Base-by-base conservation (phyloP, 2,113 vertebrate species). In the Passer montanus region DNA sequence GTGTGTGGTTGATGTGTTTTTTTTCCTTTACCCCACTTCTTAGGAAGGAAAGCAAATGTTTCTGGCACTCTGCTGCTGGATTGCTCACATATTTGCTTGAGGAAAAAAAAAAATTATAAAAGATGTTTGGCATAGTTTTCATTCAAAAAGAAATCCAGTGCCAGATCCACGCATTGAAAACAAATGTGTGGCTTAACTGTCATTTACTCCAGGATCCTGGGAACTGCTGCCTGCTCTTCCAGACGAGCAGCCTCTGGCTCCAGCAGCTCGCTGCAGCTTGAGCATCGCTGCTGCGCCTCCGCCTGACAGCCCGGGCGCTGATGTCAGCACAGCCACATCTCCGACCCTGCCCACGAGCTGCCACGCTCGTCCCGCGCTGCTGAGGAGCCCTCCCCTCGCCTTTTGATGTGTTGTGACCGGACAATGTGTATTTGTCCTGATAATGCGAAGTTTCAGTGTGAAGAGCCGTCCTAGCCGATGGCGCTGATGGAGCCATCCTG, bases 111-210 rank as follows among this genome's bases (percentile, higher is more conserved):
- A 91, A 93, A 92, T 87, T 55, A 49, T 90, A 94, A 96, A 94
- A 96, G 91, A 98, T 97, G 91, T 93, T 97, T 98, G 96, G 89
- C 96, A 97, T 96, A 97, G 96, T 93, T 98, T 96, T 95, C 88
- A 94, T 95, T 95, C 95, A 87, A 91, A 96, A 96, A 98, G 94
- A 76, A 93, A 82, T 79, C 82, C 92, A 50, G 83, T 62, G 94
- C 95, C 97, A 97, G 97, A 96, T 94, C 80, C 95, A 95, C 97
- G 96, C 96, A 97, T 75, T 93, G 84, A 76, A 97, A 96, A 93
- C 91, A 96, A 89, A 84, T 89, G 66, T 95, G 91, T 97, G 94
- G 95, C 91, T 94, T 92, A 95, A 93, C 84, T 95, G 95, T 93
- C 93, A 80, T 94, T 97, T 97, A 93, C 94, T 96, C 89, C 87